Base-by-base conservation (phyloP, 1,140 invertebrate genomes). In the Zaprionus taronus region DNA sequence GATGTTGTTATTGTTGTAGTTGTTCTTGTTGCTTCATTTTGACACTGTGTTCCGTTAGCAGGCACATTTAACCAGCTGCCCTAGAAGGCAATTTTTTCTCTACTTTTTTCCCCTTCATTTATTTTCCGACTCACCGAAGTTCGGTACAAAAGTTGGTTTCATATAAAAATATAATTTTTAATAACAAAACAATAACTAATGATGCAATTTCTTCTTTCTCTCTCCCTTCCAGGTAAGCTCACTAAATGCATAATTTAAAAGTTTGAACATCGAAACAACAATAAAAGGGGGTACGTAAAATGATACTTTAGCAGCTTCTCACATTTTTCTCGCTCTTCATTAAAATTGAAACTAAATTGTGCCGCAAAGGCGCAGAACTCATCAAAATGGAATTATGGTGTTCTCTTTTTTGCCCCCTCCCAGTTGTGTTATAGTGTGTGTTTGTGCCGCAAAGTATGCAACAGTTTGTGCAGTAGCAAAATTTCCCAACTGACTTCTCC, bases 181-280 rank as follows among this genome's bases (percentile, higher is more conserved):
- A 58, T 56, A 26, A 4, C 1, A 17, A 34, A 49, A 36, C 34
- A 24, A 28, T 38, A 41, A 44, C 22, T 55, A 28, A 41, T 12
- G n/a, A 24, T 51, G 12, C 53, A 38, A 38, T 69, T 51, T 24
- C 5, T 53, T n/a, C 60, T 53, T 14, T 78, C 28, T 24, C n/a
- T 14, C 12, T 79, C 24, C 24, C 31, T 12, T 87, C 81, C 74
- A 87, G 84, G 84, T 87, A 73, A 89, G 84, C 72, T 73, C 1
- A 12, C 28, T n/a, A 6, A 31, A 9, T 34, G 4, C 14, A 6
- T 53, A 41, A 44, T 12, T 15, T 56, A 15, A n/a, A 58, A 22
- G 17, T 49, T 14, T 20, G 7, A 26, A 28, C 3, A 12, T 9
- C n/a, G 2, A 0, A 17, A 17, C 2, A 44, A 7, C 15, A 17